Base-by-base conservation (phyloP, 2,797 vertebrate genomes). In the Poecilia gillii region DNA sequence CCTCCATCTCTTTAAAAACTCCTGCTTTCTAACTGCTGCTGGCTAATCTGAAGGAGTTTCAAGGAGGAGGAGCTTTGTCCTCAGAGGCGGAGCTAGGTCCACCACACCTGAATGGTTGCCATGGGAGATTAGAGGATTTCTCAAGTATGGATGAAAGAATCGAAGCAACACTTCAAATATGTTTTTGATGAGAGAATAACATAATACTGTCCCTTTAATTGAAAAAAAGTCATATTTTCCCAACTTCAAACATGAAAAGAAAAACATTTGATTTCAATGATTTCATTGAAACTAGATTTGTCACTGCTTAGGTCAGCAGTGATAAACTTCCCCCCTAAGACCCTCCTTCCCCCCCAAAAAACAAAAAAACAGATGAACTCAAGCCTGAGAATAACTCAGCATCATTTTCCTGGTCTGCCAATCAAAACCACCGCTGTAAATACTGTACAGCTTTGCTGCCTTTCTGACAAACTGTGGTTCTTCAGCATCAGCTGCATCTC, bases 401-500 rank as follows among this genome's bases (percentile, higher is more conserved):
- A 57, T 85, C 77, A 73, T 74, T 45, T 72, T 72, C 74, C 14
- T 12, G 0, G 11, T 0, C 9, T 43, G 33, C 82, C 74, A 71
- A 88, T 86, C 72, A 79, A 78, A 83, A 36, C 59, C 31, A 6
- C 11, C 25, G 53, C 77, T 76, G 66, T 55, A 75, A 84, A 64
- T 68, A 66, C 3, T 0, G 33, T n/a, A 31, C 43, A 73, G 68
- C 13, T 31, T 28, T 16, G 6, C 74, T 25, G 73, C 82, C 78
- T 85, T 79, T 82, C 66, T 51, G 28, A 80, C 53, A 77, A 84
- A 89, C 72, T 88, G 70, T 66, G 88, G 85, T 73, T 88, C 78
- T 81, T 88, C 73, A 87, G 86, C 90, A 70, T 87, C 62, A 78
- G 76, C 81, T 87, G 66, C 79, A 84, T 85, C 75, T 88, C n/a